Evolutionary conservation across 2,113 vertebrate genomes (phyloP), one percentile per base, ranked within the genome.

Genomic region (Pao palembangensis): DNA sequence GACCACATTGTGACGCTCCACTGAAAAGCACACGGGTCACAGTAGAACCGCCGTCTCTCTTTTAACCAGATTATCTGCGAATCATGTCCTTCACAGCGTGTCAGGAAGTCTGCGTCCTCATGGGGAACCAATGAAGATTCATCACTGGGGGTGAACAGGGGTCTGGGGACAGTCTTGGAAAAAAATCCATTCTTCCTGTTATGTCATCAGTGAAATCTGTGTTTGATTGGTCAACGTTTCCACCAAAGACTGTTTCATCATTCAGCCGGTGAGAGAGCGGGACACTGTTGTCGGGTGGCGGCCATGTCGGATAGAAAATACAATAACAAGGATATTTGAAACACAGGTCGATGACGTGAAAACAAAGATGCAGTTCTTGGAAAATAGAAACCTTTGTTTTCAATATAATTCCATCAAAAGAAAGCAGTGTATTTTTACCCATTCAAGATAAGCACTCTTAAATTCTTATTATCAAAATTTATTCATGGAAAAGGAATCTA

Each of bases 1-100:
- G 53, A 99, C 97, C 73, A 98, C 93, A 3, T 93, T 98, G 94
- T 99, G 93, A 99, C 64, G 67, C 58, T 64, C 51, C 2, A 47
- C 69, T 20, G 65, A 65, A 38, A 69, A 75, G 61, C 80, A 85
- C 72, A 79, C 62, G 79, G 82, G 77, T 90, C 61, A 58, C 0
- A 55, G 68, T 74, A 68, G 68, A 73, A 69, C 63, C 75, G 82
- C 78, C 82, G 79, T 75, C 75, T 58, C 51, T 38, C 58, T 67
- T 74, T 64, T 72, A 73, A 81, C 65, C 63, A 31, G 58, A 85
- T 85, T 66, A 78, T 73, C 83, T 71, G 48, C 82, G 63, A 78
- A 77, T 76, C 80, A 70, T 46, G 71, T 82, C 79, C 76, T 79
- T 51, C 63, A 41, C 70, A 64, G 76, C 61, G 51, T 67, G 55